Base-by-base conservation (phyloP, 2,888 invertebrate species). In the Steinernema hermaphroditum region DNA sequence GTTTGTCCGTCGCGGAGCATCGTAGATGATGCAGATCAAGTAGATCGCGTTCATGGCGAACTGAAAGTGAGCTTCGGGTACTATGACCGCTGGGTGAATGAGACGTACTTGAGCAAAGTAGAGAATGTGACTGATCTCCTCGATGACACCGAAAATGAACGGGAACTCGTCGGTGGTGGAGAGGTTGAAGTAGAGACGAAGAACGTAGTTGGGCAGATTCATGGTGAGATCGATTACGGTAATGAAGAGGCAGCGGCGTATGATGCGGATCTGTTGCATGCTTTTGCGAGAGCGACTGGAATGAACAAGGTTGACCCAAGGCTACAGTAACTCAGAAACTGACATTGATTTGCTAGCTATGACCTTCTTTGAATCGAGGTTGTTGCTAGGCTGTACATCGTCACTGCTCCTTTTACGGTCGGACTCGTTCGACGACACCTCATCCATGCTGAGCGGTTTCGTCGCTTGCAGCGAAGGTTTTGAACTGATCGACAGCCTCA, bases 31-130 rank as follows among this genome's bases (percentile, higher is more conserved):
- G 74, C 79, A 81, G 12, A 80, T 77, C 19, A 84, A 76, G 72
- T 84, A 84, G 68, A 84, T 69, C 27, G 82, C 83, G 71, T 84
- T 84, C 32, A 84, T 74, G 14, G 84, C 79, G 68, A 84, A 78
- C 80, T 84, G 76, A 75, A 82, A 32, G 19, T 72, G 24, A 22
- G 22, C 14, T n/a, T 72, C 19, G 12, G 19, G 54, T 71, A 73
- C 22, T 19, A 41, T 1, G 49, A 34, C 24, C 9, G 29, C 12
- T 43, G n/a, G n/a, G n/a, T n/a, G n/a, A n/a, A n/a, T 4, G 37
- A 29, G 27, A 34, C 68, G 6, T 69, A 77, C 77, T 74, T 82
- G 84, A 24, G 80, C 82, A 75, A 84, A 84, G 72, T 84, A 84
- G 73, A 84, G 73, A 57, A 84, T 49, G 41, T 84, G 84, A 12